Evolutionary conservation across 53 echinoderm and acorn worm genomes (phyloP).

Genomic region (Arbacia lixula): DNA sequence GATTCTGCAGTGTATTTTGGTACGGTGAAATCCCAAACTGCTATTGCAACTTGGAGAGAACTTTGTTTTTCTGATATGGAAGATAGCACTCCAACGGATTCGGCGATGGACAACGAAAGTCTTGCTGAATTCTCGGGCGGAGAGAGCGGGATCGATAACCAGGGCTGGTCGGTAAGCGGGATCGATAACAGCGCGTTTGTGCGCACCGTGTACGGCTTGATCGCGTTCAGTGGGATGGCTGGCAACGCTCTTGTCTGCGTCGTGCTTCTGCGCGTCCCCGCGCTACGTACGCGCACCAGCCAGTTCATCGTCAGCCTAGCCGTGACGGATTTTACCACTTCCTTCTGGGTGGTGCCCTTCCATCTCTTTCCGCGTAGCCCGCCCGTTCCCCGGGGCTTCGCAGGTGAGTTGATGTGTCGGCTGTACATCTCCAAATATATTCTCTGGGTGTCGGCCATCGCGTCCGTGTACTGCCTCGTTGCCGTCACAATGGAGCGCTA

Average conservation of each 20-base stretch:
- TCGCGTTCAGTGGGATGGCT: slow-evolving; percentile 75
- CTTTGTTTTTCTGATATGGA: too few species aligned
- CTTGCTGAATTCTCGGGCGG: too few species aligned
- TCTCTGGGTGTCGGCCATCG: slow-evolving; percentile 79
- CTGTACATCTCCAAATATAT: slow-evolving; percentile 84
- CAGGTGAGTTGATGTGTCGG: slow-evolving; percentile 79
- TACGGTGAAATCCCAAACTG: too few species aligned
- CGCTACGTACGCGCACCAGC: slow-evolving; percentile 77
- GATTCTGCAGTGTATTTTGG: too few species aligned
- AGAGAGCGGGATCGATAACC: neutral
- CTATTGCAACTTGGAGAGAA: too few species aligned
- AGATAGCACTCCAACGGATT: neutral
- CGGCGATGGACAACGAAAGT: too few species aligned
- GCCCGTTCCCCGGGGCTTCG: slow-evolving; percentile 55
- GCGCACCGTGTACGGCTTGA: slow-evolving; percentile 72
- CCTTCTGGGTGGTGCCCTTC: slow-evolving; percentile 80
- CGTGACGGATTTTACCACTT: slow-evolving; percentile 70
- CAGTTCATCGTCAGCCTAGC: slow-evolving; percentile 86
- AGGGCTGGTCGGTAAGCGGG: slow-evolving; percentile 83
- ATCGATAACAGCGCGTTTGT: slow-evolving; percentile 77
- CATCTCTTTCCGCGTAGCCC: slow-evolving; percentile 67
- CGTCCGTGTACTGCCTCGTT: slow-evolving; percentile 82
- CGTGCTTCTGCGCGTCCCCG: slow-evolving; percentile 72
- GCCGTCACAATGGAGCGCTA: slow-evolving; percentile 85
- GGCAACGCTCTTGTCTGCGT: slow-evolving; percentile 92